Evolutionary conservation across 2,888 invertebrate genomes (phyloP), one percentile per base, ranked within the genome.

Genomic region (Xanthia icteritia): DNA sequence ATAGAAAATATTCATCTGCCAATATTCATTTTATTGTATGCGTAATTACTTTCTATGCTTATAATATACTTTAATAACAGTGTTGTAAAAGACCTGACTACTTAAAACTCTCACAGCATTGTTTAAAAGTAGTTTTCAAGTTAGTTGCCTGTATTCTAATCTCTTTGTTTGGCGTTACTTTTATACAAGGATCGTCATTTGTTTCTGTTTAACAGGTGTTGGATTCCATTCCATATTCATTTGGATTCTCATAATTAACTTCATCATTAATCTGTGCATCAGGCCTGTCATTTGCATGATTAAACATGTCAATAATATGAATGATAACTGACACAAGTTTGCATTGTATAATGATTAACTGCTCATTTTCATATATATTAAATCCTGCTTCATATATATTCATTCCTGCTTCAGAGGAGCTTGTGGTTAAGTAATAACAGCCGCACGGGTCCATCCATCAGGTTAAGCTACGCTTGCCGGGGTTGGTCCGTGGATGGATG

Each of bases 241-340:
- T 68, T 45, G 54, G 1, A 36, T n/a, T 56, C 0, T 39, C 45
- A 39, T 48, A 11, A 54, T 79, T 36, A 39, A 11, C 0, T 48
- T 27, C 0, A 48, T 56, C 13, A 79, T 54, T 65, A 54, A 67
- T 56, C 68, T 79, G 5, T 56, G 27, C 45, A 69, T 56, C 36
- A 68, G 27, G 23, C 45, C 0, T 9, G 1, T 9, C 17, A 39
- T 15, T 48, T 36, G 15, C 54, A 27, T 56, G 36, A 23, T 48
- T 48, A n/a, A 80, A 80, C 27, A 69, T 39, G 39, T 15, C 17
- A 70, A 31, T n/a, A 20, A 58, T 39, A 39, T 36, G 17, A 42
- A 48, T 39, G 39, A 2, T 3, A 27, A 5, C n/a, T 45, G 45
- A 27, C 23, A 45, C 20, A 36, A 51, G 15, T 54, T 27, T 1